Base-by-base conservation (phyloP, 1,140 invertebrate species). In the Mamestra configurata region DNA sequence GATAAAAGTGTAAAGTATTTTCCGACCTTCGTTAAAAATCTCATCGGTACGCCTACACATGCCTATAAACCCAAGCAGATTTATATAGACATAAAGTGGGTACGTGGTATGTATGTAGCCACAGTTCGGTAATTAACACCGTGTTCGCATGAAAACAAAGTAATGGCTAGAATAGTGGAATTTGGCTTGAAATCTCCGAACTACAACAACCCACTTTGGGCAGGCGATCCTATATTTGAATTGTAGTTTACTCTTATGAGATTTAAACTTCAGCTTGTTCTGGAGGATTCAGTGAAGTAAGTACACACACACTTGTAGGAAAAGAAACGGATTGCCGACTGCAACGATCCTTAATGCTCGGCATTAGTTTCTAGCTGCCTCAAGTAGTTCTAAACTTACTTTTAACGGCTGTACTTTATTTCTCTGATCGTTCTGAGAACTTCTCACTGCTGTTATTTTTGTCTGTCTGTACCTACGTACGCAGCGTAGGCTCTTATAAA, bases 321-420 rank as follows among this genome's bases (percentile, higher is more conserved):
- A 20, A 66, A 40, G 35, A 66, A 66, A 66, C n/a, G 8, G 35
- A 66, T 22, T 20, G 35, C n/a, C 6, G 20, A 64, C 61, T 22
- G 3, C 61, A 18, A 40, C 15, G 8, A 22, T 57, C 51, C 5
- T 18, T 64, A 64, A 64, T 64, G 31, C 35, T 66, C 35, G 18
- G 20, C 61, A 43, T 66, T 66, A 40, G 61, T 66, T 64, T 64
- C 61, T 40, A 40, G 61, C 35, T 13, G 61, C 35, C 18, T 66
- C 35, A 22, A 37, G 59, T 37, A 61, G 7, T 35, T 40, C 61
- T 13, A 40, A 66, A 66, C 35, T 40, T 40, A 15, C 8, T 18
- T 66, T 40, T 40, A 20, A 40, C 10, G 35, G n/a, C 18, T 22
- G 8, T 40, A 66, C 61, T 22, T 66, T 66, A 43, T 66, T 66